These are phyloP conservation scores for Parthenolecanium corni DNA, from an alignment of 2,888 invertebrate species.

Conservation along the genomic window DNA sequence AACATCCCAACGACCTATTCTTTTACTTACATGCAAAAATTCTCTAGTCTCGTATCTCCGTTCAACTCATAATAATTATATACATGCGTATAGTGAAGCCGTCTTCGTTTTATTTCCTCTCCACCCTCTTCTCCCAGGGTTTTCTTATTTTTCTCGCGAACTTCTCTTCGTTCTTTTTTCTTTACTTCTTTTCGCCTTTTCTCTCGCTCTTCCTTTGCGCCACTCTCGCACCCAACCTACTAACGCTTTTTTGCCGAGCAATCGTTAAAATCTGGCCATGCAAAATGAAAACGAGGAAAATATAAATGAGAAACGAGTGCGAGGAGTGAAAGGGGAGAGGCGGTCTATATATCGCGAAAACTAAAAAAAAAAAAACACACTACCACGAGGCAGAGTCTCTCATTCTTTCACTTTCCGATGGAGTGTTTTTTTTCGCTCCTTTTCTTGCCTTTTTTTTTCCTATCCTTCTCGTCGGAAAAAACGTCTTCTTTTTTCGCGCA, in stretches of 20 bases:
- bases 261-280: slow-evolving; percentile 35
- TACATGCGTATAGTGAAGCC: not conserved
- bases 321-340: slow-evolving; percentile 28
- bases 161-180: slow-evolving; percentile 3
- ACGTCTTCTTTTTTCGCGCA: too few species aligned
- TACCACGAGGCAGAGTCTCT: slow-evolving; percentile 27
- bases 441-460: too few species aligned
- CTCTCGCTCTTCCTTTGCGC: not conserved
- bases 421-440: slow-evolving; percentile 8
- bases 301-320: slow-evolving; percentile 34
- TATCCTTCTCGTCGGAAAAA: too few species aligned
- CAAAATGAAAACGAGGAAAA: slow-evolving; percentile 35
- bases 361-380: too few species aligned
- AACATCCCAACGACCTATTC: slow-evolving; percentile 32
- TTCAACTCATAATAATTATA: slow-evolving; percentile 24
- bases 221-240: slow-evolving; percentile 11
- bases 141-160: not conserved
- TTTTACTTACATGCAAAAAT: slow-evolving; percentile 31
- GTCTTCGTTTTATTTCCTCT: not conserved
- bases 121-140: not conserved
- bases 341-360: slow-evolving; percentile 26
- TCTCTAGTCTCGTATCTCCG: slow-evolving; percentile 19
- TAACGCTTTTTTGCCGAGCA: slow-evolving; percentile 29
- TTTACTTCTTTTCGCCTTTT: slow-evolving; percentile 22
- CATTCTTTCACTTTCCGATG: slow-evolving; percentile 26